A percentile compares a stretch with the other conserved stretches of the same genome.
Evolutionary conservation across 2,888 invertebrate species (phyloP).

Genomic region (Caenorhabditis parvicauda): DNA sequence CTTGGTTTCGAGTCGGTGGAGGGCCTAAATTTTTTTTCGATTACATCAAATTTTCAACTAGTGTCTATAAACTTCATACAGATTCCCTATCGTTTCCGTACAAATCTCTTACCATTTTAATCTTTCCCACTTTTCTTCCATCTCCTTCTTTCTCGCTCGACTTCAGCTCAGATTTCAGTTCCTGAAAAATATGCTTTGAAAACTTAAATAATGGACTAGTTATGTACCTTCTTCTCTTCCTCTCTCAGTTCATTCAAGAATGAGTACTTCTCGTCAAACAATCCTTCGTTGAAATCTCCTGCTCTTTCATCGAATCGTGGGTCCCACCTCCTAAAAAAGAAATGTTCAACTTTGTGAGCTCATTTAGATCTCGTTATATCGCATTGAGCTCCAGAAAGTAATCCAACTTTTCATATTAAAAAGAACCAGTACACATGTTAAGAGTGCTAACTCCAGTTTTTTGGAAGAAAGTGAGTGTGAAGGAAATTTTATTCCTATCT

Average conservation of each 20-base stretch:
- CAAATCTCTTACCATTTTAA: no score
- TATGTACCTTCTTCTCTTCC: constrained; percentile 46
- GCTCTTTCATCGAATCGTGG: constrained; percentile 52
- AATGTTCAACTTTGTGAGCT: no score
- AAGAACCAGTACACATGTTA: not conserved
- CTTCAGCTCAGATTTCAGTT: constrained; percentile 12
- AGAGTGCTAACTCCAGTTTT: not conserved
- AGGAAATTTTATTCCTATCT: not conserved
- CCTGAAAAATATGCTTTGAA: constrained; percentile 7
- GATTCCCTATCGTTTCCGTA: no score
- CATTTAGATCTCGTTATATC: no score
- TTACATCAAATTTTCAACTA: no score
- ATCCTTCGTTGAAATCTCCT: constrained; percentile 49
- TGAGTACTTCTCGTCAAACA: constrained; percentile 50
- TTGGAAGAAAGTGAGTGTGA: not conserved
- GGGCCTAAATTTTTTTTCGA: constrained; percentile 7
- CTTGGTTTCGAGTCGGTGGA: constrained; percentile 26
- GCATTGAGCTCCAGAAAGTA: no score
- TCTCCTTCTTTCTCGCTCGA: constrained; percentile 18
- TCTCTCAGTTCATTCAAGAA: constrained; percentile 50
- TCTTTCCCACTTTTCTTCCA: no score
- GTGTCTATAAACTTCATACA: no score
- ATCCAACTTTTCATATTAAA: not conserved
- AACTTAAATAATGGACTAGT: no score
- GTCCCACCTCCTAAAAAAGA: constrained; percentile 39